Evolutionary conservation across 2,888 invertebrate species (phyloP).

Genomic region (Amphiduros pacificus): DNA sequence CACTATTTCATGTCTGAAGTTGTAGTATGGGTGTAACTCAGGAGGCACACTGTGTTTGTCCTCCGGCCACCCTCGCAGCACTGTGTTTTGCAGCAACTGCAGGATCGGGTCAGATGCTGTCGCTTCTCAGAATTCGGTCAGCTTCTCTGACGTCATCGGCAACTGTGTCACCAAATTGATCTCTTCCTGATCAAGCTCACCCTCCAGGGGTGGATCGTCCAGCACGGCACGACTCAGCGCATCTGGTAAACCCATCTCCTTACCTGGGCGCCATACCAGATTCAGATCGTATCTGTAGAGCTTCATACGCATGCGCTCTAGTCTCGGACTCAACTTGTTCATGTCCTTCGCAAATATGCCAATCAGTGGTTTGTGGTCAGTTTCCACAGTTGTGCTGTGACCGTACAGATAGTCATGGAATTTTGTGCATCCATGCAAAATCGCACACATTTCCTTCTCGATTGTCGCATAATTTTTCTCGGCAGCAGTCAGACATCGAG

Average conservation of each 20-base stretch:
- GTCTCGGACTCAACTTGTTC: slow-evolving; percentile 4
- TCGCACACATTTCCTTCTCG: slow-evolving; percentile 31
- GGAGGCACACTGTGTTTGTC: background rate
- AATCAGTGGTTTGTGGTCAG: slow-evolving; percentile 36
- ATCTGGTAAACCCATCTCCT: slow-evolving; percentile 25
- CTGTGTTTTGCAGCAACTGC: too few relatives aligned
- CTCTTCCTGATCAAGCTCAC: too few relatives aligned
- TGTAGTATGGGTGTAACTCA: background rate
- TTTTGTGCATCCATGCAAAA: slow-evolving; percentile 30
- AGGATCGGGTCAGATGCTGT: too few relatives aligned
- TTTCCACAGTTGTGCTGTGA: slow-evolving; percentile 25
- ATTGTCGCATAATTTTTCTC: slow-evolving; percentile 35
- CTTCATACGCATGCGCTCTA: slow-evolving; percentile 19
- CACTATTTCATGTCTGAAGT: background rate
- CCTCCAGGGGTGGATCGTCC: too few relatives aligned
- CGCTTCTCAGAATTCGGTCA: too few relatives aligned
- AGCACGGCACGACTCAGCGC: slow-evolving; percentile 20
- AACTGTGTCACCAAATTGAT: too few relatives aligned
- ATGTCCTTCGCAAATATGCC: slow-evolving; percentile 14
- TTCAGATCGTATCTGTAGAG: slow-evolving; percentile 20
- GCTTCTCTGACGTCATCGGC: too few relatives aligned
- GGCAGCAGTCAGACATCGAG: slow-evolving; percentile 32
- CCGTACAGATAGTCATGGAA: slow-evolving; percentile 35
- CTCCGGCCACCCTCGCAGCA: background rate
- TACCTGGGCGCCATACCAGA: slow-evolving; percentile 23